Evolutionary conservation across 2,113 vertebrate genomes (phyloP).

Genomic region (Protobothrops flavoviridis): DNA sequence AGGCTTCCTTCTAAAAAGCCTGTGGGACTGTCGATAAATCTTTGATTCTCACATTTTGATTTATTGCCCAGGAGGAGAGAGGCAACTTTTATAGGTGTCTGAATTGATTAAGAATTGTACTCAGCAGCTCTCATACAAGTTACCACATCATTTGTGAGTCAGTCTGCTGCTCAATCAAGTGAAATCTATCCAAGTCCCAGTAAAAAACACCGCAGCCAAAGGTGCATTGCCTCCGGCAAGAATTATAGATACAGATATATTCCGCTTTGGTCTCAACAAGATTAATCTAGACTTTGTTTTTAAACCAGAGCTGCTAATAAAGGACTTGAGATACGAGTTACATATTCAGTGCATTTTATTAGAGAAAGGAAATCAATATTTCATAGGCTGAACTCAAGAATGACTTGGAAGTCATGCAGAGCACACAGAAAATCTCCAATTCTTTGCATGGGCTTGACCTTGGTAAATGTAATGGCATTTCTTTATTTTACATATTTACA

Average conservation of each 20-base stretch:
- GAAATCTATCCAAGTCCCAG: background rate
- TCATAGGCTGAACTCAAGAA: background rate
- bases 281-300: background rate
- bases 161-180: background rate
- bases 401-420: rapidly evolving
- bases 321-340: background rate
- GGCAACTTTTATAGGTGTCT: conserved; percentile 56
- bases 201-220: background rate
- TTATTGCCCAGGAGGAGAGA: conserved; percentile 38
- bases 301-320: background rate
- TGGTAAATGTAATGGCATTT: background rate
- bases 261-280: background rate
- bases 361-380: rapidly evolving
- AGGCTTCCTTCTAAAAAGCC: conserved; percentile 50
- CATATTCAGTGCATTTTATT: background rate
- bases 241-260: rapidly evolving
- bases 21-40: conserved; percentile 54
- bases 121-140: conserved; percentile 1
- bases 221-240: rapidly evolving
- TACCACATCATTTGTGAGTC: background rate
- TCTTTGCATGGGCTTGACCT: background rate
- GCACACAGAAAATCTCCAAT: background rate
- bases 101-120: conserved; percentile 37
- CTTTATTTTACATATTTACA: background rate
- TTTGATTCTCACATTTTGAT: conserved; percentile 49